A percentile compares a stretch with the other conserved stretches of the same genome.
phyloP scores from a whole-genome alignment of 2,797 vertebrate species.

The Mus spretus region DNA sequence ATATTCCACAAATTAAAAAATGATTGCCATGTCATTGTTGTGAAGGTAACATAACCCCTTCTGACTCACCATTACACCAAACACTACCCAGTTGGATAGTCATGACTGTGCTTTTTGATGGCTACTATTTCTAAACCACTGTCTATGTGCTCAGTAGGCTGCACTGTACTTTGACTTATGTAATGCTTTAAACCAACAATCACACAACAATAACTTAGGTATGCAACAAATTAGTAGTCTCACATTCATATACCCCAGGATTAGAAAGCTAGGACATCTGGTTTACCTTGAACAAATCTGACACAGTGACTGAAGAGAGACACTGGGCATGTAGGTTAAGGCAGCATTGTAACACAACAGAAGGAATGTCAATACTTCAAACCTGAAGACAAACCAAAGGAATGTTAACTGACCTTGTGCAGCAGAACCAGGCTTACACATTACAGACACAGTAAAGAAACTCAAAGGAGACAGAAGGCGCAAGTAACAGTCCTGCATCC shows the following conservation, averaged over 20 bases:
- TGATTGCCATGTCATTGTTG: conserved; percentile 34
- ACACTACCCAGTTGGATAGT: conserved; percentile 30
- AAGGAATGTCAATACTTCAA: conserved; percentile 98
- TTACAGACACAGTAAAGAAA: conserved; percentile 53
- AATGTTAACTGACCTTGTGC: conserved; percentile 58
- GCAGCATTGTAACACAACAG: conserved; percentile 97
- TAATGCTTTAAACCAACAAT: conserved; percentile 66
- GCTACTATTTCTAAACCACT: neutral
- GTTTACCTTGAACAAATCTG: conserved; percentile 97
- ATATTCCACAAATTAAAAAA: conserved; percentile 16
- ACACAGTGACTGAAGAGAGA: conserved; percentile 97
- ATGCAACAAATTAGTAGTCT: conserved; percentile 26
- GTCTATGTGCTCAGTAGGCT: neutral
- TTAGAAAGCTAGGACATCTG: conserved; percentile 61
- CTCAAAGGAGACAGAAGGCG: conserved; percentile 45
- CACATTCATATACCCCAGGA: conserved; percentile 57
- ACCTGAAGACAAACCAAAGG: conserved; percentile 89
- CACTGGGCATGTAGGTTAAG: conserved; percentile 95
- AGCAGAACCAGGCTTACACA: conserved; percentile 20
- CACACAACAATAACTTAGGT: conserved; percentile 61
- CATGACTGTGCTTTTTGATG: neutral
- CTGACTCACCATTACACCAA: conserved; percentile 50
- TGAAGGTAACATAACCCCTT: neutral
- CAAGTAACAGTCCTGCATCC: conserved; percentile 53
- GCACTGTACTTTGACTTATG: conserved; percentile 32